phyloP scores from a whole-genome alignment of 1,140 invertebrate species.

The Paraescarpia echinospica region DNA sequence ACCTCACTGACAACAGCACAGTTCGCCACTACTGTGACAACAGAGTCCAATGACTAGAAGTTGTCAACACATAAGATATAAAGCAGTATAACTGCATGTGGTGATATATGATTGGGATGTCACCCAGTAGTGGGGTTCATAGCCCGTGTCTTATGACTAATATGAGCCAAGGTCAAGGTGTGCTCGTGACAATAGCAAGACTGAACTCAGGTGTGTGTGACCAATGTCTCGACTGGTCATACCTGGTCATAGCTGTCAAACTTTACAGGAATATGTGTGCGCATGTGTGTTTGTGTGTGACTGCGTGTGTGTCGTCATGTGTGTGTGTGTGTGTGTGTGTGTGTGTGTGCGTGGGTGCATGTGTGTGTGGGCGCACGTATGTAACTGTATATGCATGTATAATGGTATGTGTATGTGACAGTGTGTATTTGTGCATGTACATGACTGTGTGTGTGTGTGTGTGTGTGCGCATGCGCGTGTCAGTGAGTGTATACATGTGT shows the following conservation, averaged over 20 bases:
- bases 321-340: no score
- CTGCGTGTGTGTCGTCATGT: no score
- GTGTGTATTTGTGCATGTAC: no score
- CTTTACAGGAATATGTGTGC: no score
- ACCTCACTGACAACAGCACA: not conserved
- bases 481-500: no score
- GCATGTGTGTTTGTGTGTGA: no score
- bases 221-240: not conserved
- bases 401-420: no score
- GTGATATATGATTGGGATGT: not conserved
- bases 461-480: no score
- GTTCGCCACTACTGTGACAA: not conserved
- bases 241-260: not conserved
- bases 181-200: not conserved
- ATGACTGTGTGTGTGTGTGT: no score
- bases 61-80: not conserved
- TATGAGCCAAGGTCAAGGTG: not conserved
- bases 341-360: no score
- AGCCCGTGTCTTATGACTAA: not conserved
- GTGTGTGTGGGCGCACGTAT: no score
- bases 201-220: not conserved
- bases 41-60: not conserved
- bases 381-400: no score
- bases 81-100: not conserved
- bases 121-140: not conserved